Evolutionary conservation across 1,140 invertebrate species (phyloP), one percentile per base, ranked within the genome.

Genomic region (Caenorhabditis brenneri): DNA sequence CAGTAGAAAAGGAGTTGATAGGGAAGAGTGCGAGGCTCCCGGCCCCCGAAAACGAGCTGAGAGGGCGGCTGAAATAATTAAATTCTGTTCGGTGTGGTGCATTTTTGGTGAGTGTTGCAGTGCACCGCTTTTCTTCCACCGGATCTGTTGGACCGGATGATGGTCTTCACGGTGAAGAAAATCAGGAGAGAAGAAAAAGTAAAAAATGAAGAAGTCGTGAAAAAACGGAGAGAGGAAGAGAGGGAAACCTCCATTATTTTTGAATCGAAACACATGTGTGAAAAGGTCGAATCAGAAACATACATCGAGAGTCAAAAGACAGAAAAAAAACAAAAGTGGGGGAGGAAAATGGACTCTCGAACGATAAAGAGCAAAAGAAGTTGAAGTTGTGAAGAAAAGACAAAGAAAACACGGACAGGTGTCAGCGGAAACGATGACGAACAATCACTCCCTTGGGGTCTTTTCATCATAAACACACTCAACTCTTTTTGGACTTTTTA

Each of bases 241-340:
- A 12, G 29, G 19, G 24, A 65, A 65, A 19, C 16, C 29, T 36
- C 65, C 65, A 74, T 74, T 74, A 74, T 74, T 74, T 74, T 74
- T 74, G 65, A 74, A 74, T 42, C 65, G 65, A 74, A 74, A 74
- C 65, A 74, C 65, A 74, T 74, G 65, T 74, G 65, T 74, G 65
- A 74, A 74, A 46, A 74, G 65, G 33, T 74, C 65, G 65, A 42
- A 74, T 74, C 65, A 74, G 65, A 74, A 74, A 74, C 65, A 74
- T 74, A 39, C 65, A 46, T 65, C 16, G n/a, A 65, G 24, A 29
- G 58, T 46, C 9, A n/a, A 46, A 27, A 12, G 4, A 29, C 2
- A 15, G 24, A 22, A 24, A 74, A 74, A 74, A 74, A 74, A 74
- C 65, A 46, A 46, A 31, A 36, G 53, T 51, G 48, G 48, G 19